These are phyloP conservation scores for Bovichtus diacanthus DNA, from an alignment of 2,797 vertebrate genomes.

Conservation along the genomic window DNA sequence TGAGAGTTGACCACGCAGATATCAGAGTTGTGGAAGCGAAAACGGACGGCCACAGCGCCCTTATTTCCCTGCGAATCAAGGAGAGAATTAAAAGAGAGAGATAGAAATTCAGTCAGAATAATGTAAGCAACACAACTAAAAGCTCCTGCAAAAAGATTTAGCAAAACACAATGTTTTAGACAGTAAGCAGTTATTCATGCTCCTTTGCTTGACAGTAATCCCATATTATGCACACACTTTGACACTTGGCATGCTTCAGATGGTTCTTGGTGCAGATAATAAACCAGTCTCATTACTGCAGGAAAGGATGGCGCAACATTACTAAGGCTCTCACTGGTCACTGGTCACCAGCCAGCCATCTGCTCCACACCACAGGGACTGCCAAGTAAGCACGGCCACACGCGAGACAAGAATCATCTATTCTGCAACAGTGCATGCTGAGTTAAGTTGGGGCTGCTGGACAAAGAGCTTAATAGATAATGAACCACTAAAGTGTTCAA, in stretches of 20 bases:
- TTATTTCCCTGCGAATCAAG: conserved; percentile 92
- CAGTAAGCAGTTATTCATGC: background rate
- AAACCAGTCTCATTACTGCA: conserved; percentile 25
- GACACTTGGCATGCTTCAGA: conserved; percentile 19
- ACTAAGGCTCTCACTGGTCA: conserved; percentile 27
- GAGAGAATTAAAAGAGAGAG: conserved; percentile 9
- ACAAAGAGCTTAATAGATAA: conserved; percentile 1
- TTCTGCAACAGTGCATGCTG: conserved; percentile 8
- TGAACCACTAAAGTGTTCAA: background rate
- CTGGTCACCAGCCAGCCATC: conserved; percentile 45
- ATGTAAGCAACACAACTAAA: background rate
- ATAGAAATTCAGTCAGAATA: background rate
- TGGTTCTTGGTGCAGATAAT: conserved; percentile 22
- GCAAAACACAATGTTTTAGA: background rate
- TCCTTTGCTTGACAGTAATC: conserved; percentile 12
- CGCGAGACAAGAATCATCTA: conserved; percentile 29
- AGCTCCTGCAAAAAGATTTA: background rate
- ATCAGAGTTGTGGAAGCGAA: conserved; percentile 94
- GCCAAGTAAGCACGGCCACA: conserved; percentile 35
- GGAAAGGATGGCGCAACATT: conserved; percentile 18
- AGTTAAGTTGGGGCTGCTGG: conserved; percentile 15
- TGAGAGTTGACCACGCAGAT: conserved; percentile 97
- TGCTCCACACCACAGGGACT: conserved; percentile 48
- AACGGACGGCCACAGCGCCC: conserved; percentile 94
- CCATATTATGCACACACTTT: background rate